Evolutionary conservation across 2,888 invertebrate species (phyloP).

Genomic region (Caenorhabditis panamensis): DNA sequence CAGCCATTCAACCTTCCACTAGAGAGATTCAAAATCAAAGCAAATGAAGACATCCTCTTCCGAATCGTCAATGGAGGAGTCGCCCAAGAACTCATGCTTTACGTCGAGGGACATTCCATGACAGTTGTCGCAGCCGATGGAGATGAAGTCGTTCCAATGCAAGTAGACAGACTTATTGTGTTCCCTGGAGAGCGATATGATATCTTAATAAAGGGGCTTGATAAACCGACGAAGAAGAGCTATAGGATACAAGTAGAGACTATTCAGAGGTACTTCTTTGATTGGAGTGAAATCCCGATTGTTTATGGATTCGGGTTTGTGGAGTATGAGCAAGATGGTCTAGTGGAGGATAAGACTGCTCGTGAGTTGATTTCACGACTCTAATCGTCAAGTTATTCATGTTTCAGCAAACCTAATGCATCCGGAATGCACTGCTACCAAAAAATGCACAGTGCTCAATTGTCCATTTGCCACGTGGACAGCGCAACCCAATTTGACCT

Average conservation of each 20-base stretch:
- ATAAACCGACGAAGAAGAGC: constrained; percentile 62
- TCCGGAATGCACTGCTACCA: constrained; percentile 62
- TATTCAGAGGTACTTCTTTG: constrained; percentile 60
- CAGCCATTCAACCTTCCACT: constrained; percentile 72
- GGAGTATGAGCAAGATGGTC: constrained; percentile 66
- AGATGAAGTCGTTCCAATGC: constrained; percentile 71
- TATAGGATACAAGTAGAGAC: constrained; percentile 69
- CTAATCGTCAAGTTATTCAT: no score
- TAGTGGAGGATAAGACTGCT: constrained; percentile 51
- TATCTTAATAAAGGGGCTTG: constrained; percentile 71
- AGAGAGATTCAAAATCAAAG: constrained; percentile 70
- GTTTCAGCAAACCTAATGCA: constrained; percentile 71
- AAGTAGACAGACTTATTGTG: constrained; percentile 73
- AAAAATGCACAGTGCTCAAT: constrained; percentile 70
- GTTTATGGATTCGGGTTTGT: constrained; percentile 74
- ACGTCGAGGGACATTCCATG: constrained; percentile 75
- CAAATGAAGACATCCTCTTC: constrained; percentile 67
- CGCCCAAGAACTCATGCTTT: constrained; percentile 75
- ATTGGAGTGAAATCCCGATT: constrained; percentile 70
- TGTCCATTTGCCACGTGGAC: constrained; percentile 74
- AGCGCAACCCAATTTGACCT: constrained; percentile 67
- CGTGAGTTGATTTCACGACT: constrained; percentile 32
- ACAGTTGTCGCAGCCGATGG: constrained; percentile 78
- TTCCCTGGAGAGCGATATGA: constrained; percentile 80
- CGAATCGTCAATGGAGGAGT: constrained; percentile 79